phyloP scores from a whole-genome alignment of 2,888 invertebrate species.

The Adelphocoris suturalis region DNA sequence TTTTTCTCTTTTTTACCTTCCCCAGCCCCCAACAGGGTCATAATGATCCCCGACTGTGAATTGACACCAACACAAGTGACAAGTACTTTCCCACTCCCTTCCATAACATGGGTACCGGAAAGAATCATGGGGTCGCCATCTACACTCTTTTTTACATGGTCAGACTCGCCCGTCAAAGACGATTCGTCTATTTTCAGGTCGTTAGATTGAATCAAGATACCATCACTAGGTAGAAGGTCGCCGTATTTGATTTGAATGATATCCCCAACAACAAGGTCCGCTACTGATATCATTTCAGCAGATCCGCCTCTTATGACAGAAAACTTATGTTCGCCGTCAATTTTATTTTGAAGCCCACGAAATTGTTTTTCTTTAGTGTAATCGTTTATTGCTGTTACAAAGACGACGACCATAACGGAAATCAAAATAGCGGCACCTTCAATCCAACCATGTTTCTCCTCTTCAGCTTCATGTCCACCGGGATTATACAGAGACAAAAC shows the following conservation, averaged over 20 bases:
- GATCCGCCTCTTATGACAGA: constrained; percentile 82
- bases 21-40: constrained; percentile 82
- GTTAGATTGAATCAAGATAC: constrained; percentile 83
- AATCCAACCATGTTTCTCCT: constrained; percentile 82
- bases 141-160: constrained; percentile 84
- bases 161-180: constrained; percentile 85
- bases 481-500: constrained; percentile 83
- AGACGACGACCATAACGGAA: constrained; percentile 83
- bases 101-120: constrained; percentile 85
- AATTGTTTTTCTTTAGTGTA: constrained; percentile 85
- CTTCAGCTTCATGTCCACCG: constrained; percentile 72
- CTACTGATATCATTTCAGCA: constrained; percentile 81
- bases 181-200: constrained; percentile 85
- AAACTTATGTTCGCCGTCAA: constrained; percentile 84
- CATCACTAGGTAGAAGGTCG: constrained; percentile 84
- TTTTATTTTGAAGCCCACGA: constrained; percentile 82
- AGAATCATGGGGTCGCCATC: constrained; percentile 81
- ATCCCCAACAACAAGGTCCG: constrained; percentile 84
- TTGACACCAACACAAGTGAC: constrained; percentile 84
- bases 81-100: constrained; percentile 84
- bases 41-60: constrained; percentile 85
- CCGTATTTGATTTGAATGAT: constrained; percentile 82
- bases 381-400: constrained; percentile 85
- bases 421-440: constrained; percentile 84
- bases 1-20: constrained; percentile 77